Evolutionary conservation across 1,140 invertebrate genomes (phyloP).

Genomic region (Pinna nobilis): DNA sequence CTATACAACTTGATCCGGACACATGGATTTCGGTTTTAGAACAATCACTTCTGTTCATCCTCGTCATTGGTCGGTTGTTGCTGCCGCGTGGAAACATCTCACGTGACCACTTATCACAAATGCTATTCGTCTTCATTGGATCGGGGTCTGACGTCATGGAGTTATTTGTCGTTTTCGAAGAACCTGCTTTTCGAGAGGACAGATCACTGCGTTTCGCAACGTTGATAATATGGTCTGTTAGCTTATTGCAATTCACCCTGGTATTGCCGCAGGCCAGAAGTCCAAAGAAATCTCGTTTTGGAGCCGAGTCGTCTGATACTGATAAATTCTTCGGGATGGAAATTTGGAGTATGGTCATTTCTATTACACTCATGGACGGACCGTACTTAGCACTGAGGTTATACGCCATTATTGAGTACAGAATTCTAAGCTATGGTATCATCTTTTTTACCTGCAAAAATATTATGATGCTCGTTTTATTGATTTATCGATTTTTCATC

Average conservation of each 20-base stretch:
- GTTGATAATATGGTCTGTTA: conserved; percentile 80
- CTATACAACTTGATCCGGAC: conserved; percentile 40
- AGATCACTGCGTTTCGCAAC: conserved; percentile 47
- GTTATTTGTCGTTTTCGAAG: conserved; percentile 91
- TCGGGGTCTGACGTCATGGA: conserved; percentile 96
- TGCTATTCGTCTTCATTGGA: conserved; percentile 84
- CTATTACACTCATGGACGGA: conserved; percentile 80
- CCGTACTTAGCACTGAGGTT: conserved; percentile 88
- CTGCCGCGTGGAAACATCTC: conserved; percentile 91
- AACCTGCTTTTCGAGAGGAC: conserved; percentile 52
- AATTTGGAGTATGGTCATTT: conserved; percentile 82
- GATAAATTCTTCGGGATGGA: conserved; percentile 77
- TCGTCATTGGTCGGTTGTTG: conserved; percentile 90
- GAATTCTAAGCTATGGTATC: conserved; percentile 91
- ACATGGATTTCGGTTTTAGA: conserved; percentile 89
- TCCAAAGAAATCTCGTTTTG: conserved; percentile 16
- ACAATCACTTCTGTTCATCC: conserved; percentile 86
- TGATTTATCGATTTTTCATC: conserved; percentile 28
- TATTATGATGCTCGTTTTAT: conserved; percentile 79
- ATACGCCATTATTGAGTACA: conserved; percentile 86
- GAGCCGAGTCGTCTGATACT: not conserved
- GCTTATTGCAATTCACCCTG: conserved; percentile 81
- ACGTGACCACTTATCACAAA: conserved; percentile 90
- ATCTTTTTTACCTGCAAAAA: conserved; percentile 93
- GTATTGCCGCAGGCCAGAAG: conserved; percentile 51